These are phyloP conservation scores for Cerastoderma edule DNA, from an alignment of 2,888 invertebrate genomes.

Conservation along the genomic window DNA sequence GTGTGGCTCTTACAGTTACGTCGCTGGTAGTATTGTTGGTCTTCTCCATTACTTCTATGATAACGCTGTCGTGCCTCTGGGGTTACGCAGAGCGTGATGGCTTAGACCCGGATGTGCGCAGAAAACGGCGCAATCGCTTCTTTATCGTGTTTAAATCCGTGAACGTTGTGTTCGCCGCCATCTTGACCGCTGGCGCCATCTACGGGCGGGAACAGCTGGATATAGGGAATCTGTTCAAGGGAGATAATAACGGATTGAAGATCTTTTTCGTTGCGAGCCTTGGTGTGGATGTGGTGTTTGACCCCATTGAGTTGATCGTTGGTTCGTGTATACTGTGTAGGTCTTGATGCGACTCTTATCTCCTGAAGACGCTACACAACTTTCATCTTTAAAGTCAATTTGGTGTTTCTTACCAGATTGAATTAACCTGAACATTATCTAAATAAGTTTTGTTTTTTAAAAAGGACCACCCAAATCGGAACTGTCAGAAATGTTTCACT, in stretches of 20 bases:
- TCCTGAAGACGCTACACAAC: not conserved
- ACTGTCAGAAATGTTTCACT: too few species aligned
- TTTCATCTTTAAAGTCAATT: not conserved
- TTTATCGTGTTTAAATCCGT: not conserved
- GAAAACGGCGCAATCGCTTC: not conserved
- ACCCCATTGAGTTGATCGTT: not conserved
- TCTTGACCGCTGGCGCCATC: not conserved
- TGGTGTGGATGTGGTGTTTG: not conserved
- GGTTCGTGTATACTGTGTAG: not conserved
- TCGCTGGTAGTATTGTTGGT: too few species aligned
- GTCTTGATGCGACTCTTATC: not conserved
- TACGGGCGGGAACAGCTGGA: not conserved
- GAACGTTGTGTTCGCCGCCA: not conserved
- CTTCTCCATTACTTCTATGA: too few species aligned
- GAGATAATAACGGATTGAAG: too few species aligned
- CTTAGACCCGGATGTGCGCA: not conserved
- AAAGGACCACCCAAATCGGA: too few species aligned
- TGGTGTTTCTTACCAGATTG: too few species aligned
- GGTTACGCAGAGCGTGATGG: too few species aligned
- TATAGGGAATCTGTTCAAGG: not conserved
- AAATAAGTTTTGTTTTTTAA: too few species aligned
- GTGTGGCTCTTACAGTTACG: too few species aligned
- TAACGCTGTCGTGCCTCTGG: too few species aligned
- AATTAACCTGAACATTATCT: too few species aligned
- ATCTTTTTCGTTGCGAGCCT: not conserved